Conservation (phyloP, 1,140 invertebrate species). For the Spodoptera frugiperda region DNA sequence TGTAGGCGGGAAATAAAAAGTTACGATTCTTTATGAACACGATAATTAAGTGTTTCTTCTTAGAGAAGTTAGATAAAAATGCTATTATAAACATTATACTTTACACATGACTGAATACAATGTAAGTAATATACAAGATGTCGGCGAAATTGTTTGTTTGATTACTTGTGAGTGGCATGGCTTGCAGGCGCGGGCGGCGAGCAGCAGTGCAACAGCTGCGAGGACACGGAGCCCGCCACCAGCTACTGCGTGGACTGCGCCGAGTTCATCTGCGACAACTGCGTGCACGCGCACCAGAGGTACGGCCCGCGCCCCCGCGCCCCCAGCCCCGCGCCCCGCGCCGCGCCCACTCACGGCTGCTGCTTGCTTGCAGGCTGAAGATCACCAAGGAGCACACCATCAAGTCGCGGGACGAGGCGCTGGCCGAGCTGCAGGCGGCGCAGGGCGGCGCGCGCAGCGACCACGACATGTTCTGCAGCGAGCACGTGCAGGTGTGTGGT, state of each 20-base stretch:
- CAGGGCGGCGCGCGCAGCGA: constrained; percentile 85
- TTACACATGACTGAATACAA: too few species aligned
- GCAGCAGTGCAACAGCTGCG: constrained; percentile 94
- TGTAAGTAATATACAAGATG: too few species aligned
- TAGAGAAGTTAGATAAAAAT: too few species aligned
- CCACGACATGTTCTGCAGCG: constrained; percentile 89
- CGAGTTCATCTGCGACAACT: constrained; percentile 96
- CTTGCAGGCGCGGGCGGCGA: constrained; percentile 85
- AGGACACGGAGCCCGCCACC: constrained; percentile 92
- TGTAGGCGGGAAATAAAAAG: too few species aligned
- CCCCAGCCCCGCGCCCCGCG: not conserved
- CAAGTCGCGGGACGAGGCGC: constrained; percentile 92
- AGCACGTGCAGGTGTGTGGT: constrained; percentile 89
- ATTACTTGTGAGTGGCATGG: too few species aligned
- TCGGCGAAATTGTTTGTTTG: too few species aligned
- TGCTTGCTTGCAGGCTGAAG: constrained; percentile 88
- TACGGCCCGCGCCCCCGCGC: constrained; percentile 50
- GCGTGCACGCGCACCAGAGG: constrained; percentile 92
- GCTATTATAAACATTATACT: too few species aligned
- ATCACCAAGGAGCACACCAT: constrained; percentile 97
- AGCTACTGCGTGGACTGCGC: constrained; percentile 96
- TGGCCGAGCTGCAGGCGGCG: constrained; percentile 86
- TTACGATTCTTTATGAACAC: too few species aligned
- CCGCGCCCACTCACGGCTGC: not conserved
- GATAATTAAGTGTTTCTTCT: too few species aligned